Percentiles rank a stretch among this genome's conserved stretches.
These are phyloP conservation scores for Chionis minor DNA, from an alignment of 2,113 vertebrate species.

Conservation along the genomic window DNA sequence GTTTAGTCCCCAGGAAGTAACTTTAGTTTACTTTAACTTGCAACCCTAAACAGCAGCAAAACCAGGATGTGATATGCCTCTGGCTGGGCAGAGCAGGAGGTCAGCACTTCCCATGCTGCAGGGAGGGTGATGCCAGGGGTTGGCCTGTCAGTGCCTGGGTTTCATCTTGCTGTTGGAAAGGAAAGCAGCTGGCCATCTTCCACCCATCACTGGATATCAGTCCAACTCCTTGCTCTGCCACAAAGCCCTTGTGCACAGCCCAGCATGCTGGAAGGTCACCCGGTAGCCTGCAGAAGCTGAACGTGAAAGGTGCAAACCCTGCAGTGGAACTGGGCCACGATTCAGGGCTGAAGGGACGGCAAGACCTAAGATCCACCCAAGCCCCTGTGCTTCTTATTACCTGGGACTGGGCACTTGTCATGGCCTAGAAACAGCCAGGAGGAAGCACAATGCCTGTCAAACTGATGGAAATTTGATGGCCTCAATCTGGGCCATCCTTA, in stretches of 20 bases:
- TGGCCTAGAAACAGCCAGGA: not conserved
- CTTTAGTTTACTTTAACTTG: not conserved
- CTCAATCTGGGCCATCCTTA: not conserved
- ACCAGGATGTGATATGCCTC: not conserved
- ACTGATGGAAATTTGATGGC: not conserved
- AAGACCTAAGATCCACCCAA: not conserved
- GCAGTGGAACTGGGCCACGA: accelerated
- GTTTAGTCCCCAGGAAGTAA: not conserved
- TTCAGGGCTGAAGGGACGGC: not conserved
- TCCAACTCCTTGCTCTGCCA: not conserved
- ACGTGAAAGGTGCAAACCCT: not conserved
- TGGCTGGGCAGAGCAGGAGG: not conserved
- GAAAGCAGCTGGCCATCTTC: not conserved
- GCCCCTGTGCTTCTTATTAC: not conserved
- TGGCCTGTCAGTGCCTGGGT: not conserved
- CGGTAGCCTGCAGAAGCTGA: not conserved
- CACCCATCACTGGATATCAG: not conserved
- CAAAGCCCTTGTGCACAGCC: not conserved
- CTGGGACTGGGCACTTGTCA: not conserved
- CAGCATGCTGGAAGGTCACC: not conserved
- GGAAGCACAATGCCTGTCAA: not conserved
- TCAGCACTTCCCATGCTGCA: not conserved
- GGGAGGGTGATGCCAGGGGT: not conserved
- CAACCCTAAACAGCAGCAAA: not conserved
- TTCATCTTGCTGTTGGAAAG: not conserved